Evolutionary conservation across 2,888 invertebrate genomes (phyloP).

Genomic region (Atethmia centrago): DNA sequence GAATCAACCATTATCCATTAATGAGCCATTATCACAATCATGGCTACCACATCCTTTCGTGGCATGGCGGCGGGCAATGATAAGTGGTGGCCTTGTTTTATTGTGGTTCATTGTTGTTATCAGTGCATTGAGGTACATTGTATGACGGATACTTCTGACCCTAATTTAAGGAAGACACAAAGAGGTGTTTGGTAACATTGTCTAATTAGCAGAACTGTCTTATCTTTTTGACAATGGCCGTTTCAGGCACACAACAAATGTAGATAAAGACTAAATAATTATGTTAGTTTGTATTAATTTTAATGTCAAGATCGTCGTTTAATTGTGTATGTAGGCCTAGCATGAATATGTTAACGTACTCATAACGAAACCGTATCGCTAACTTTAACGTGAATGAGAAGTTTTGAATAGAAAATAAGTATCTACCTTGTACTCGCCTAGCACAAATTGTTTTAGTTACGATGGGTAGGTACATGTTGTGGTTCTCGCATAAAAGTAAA

Average conservation of each 20-base stretch:
- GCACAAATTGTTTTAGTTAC: too few relatives aligned
- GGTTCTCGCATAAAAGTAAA: too few relatives aligned
- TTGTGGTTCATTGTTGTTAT: slow-evolving; percentile 36
- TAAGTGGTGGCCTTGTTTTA: slow-evolving; percentile 37
- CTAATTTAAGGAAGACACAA: slow-evolving; percentile 23
- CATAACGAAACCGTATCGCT: neutral
- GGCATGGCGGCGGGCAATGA: slow-evolving; percentile 37
- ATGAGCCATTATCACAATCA: slow-evolving; percentile 20
- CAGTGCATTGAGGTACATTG: slow-evolving; percentile 19
- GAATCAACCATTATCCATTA: too few relatives aligned
- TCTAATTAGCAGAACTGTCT: slow-evolving; percentile 40
- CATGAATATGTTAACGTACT: neutral
- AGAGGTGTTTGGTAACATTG: slow-evolving; percentile 56
- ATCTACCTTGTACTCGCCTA: too few relatives aligned
- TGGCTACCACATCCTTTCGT: slow-evolving; percentile 49
- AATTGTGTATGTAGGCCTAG: neutral
- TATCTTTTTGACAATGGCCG: slow-evolving; percentile 22
- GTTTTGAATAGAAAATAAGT: neutral
- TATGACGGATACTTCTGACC: slow-evolving; percentile 14
- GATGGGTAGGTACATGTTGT: too few relatives aligned
- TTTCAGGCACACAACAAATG: neutral
- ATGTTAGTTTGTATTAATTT: neutral
- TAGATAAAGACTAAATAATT: neutral
- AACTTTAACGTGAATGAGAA: neutral
- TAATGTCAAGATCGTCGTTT: slow-evolving; percentile 6